Base-by-base conservation (phyloP, 2,888 invertebrate genomes). In the Tipula lateralis region DNA sequence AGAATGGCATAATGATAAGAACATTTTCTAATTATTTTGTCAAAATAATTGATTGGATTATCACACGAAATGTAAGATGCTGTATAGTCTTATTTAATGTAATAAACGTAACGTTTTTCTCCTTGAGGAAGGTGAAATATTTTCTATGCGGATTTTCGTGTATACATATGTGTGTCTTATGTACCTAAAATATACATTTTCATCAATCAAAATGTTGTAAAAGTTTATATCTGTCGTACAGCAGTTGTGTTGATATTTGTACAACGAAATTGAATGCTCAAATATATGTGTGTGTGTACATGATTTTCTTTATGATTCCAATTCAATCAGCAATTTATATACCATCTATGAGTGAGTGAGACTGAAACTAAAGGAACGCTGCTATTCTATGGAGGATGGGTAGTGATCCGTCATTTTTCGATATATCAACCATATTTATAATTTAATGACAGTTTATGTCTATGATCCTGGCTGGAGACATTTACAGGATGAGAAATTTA, bases 11-110 rank as follows among this genome's bases (percentile, higher is more conserved):
- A 24, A 66, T 2, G 66, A 66, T 66, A 66, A 50, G 19, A 50
- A 24, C 5, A 1, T 24, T 66, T 66, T 66, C 7, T 66, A 66
- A 66, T 66, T 66, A 66, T 66, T 66, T 66, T 66, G 66, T 66
- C 66, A 66, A 24, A 66, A 66, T 66, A 66, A 66, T 66, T 66
- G 66, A 66, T 66, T 66, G 66, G 66, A 66, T 66, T 66, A 66
- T 66, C 9, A 24, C 3, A 66, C 24, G 24, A 50, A 50, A 50
- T 50, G 16, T 50, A 16, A 50, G 16, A 50, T 50, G 44, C 6
- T 50, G 13, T 39, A 39, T 50, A 6, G 16, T 50, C n/a, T 50
- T 50, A 50, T 50, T 4, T 7, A 66, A 24, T 66, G 12, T 4
- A 44, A 2, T n/a, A 24, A 19, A 50, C 66, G 9, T 9, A 24